Evolutionary conservation across 2,888 invertebrate genomes (phyloP).

Genomic region (Mechanitis messenoides): DNA sequence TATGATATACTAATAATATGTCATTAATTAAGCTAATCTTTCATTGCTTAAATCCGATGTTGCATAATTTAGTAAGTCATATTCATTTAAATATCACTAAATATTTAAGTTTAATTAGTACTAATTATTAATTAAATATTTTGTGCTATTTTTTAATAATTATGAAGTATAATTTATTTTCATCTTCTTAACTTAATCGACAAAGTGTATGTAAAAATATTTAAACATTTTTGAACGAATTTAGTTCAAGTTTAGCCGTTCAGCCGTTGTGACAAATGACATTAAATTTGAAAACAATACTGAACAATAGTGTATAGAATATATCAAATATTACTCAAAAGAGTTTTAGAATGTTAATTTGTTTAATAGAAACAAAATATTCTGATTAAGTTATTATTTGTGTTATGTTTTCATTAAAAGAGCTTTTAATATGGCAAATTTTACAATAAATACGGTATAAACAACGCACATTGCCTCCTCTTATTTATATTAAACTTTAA

Average conservation of each 20-base stretch:
- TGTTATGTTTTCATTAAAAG: no score
- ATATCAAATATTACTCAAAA: no score
- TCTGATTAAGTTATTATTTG: no score
- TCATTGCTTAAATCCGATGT: no score
- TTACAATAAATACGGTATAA: neutral
- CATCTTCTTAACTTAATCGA: neutral
- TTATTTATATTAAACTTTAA: constrained; percentile 22
- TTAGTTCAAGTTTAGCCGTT: constrained; percentile 31
- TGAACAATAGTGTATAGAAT: neutral
- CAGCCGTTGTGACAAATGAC: constrained; percentile 49
- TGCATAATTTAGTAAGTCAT: no score
- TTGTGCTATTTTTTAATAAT: no score
- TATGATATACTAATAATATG: no score
- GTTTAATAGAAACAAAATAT: neutral
- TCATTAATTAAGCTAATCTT: no score
- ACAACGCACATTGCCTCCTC: constrained; percentile 13
- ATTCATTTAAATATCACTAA: no score
- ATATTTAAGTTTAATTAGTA: no score
- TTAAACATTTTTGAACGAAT: constrained; percentile 14
- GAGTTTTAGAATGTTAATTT: constrained; percentile 10
- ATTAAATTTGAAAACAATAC: constrained; percentile 46
- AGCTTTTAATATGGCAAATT: neutral
- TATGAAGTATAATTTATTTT: no score
- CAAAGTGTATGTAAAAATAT: constrained; percentile 18
- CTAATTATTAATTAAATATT: no score